A percentile compares a stretch with the other conserved stretches of the same genome.
These are phyloP conservation scores for Halichoeres trimaculatus DNA, from an alignment of 2,113 vertebrate genomes.

Conservation along the genomic window DNA sequence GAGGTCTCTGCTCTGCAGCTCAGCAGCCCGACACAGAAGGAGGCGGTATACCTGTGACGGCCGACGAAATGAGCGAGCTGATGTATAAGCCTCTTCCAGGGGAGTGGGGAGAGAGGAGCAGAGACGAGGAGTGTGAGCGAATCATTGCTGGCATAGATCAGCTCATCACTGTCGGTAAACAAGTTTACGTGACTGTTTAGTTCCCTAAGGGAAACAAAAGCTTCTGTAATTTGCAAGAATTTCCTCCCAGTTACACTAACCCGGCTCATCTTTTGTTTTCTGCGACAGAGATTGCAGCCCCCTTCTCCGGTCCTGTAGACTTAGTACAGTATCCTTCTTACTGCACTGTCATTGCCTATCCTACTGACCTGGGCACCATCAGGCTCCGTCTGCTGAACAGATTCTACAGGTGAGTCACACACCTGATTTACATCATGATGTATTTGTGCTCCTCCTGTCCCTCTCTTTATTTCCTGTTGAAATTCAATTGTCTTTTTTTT, in stretches of 20 bases:
- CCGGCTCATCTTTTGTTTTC: neutral
- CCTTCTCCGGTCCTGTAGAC: constrained; percentile 95
- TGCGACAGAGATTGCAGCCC: constrained; percentile 89
- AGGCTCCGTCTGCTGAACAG: constrained; percentile 89
- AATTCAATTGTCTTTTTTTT: neutral
- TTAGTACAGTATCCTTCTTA: constrained; percentile 93
- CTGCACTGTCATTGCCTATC: constrained; percentile 93
- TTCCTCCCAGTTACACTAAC: neutral
- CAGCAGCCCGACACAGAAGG: constrained; percentile 90
- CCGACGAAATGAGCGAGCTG: constrained; percentile 91
- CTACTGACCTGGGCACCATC: constrained; percentile 95
- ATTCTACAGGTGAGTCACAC: constrained; percentile 91
- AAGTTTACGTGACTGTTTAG: neutral
- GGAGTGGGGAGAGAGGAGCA: constrained; percentile 90
- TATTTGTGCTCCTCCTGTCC: neutral
- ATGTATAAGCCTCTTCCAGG: constrained; percentile 91
- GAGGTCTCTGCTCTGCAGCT: constrained; percentile 73
- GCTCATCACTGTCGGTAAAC: constrained; percentile 90
- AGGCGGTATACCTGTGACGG: constrained; percentile 89
- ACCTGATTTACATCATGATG: neutral
- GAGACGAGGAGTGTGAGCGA: constrained; percentile 91
- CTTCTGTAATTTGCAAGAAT: too few species aligned
- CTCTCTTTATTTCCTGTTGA: neutral
- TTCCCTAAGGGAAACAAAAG: too few species aligned
- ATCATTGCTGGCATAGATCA: constrained; percentile 91